phyloP scores from a whole-genome alignment of 2,113 vertebrate genomes.

The Chascanopsetta lugubris region DNA sequence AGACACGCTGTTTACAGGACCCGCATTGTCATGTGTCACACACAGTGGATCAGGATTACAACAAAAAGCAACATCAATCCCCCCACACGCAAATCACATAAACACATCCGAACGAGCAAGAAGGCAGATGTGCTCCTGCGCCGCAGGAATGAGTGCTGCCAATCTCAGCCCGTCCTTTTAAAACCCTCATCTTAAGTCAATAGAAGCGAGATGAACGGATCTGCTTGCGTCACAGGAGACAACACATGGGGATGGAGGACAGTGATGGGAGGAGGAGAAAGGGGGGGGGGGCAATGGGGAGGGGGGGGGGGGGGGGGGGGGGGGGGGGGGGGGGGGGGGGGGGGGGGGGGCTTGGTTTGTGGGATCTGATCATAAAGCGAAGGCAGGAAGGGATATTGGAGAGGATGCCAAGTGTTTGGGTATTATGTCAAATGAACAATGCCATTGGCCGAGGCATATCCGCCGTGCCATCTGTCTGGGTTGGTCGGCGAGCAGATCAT shows the following conservation, averaged over 20 bases:
- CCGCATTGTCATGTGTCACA: constrained; percentile 36
- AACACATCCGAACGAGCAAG: constrained; percentile 49
- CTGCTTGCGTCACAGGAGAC: constrained; percentile 48
- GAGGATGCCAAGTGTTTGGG: constrained; percentile 60
- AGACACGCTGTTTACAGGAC: constrained; percentile 2
- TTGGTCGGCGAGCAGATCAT: constrained; percentile 34
- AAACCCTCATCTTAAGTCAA: constrained; percentile 49
- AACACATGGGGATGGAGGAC: constrained; percentile 19
- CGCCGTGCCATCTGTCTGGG: constrained; percentile 66
- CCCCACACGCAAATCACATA: constrained; percentile 35
- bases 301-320: constrained; percentile 4
- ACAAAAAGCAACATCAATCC: constrained; percentile 53
- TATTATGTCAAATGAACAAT: constrained; percentile 78
- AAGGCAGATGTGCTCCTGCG: constrained; percentile 49
- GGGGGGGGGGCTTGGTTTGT: not conserved
- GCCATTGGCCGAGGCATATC: constrained; percentile 54
- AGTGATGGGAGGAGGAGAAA: constrained; percentile 25
- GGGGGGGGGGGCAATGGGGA: constrained; percentile 41
- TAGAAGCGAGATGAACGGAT: constrained; percentile 34
- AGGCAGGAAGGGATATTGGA: constrained; percentile 38
- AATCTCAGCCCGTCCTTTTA: constrained; percentile 43
- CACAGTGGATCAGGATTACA: constrained; percentile 47
- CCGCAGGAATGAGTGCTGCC: constrained; percentile 49
- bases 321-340: no score
- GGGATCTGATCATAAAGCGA: constrained; percentile 62